Evolutionary conservation across 2,113 vertebrate species (phyloP).

Genomic region (Tupaia tana): DNA sequence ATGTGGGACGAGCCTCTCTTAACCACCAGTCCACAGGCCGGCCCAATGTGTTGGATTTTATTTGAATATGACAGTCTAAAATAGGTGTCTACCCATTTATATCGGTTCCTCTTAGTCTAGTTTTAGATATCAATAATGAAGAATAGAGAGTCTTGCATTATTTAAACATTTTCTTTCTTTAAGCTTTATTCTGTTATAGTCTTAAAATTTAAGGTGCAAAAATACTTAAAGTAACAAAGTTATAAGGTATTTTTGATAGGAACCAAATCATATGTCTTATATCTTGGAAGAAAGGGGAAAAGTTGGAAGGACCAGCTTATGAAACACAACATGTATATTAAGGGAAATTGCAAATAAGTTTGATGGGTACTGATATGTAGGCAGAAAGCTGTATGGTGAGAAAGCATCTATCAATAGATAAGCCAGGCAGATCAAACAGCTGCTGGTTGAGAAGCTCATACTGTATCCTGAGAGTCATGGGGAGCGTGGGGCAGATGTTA

Average conservation of each 20-base stretch:
- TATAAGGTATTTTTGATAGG: not conserved
- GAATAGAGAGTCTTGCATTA: not conserved
- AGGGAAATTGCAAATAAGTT: not conserved
- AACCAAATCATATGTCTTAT: not conserved
- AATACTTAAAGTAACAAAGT: not conserved
- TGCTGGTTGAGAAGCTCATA: not conserved
- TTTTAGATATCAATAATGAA: not conserved
- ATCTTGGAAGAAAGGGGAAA: not conserved
- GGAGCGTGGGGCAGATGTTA: not conserved
- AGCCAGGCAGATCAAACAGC: not conserved
- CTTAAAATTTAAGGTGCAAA: not conserved
- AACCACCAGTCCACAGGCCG: no score
- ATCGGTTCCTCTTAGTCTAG: not conserved
- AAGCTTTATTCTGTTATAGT: not conserved
- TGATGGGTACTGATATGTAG: not conserved
- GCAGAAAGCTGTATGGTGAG: not conserved
- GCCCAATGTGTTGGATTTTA: not conserved
- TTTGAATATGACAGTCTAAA: not conserved
- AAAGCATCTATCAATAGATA: not conserved
- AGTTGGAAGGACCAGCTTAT: not conserved
- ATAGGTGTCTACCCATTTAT: not conserved
- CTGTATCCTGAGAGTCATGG: not conserved
- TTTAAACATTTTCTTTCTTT: not conserved
- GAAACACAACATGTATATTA: not conserved
- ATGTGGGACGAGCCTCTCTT: no score